phyloP scores from a whole-genome alignment of 2,797 vertebrate genomes.

The Acipenser transmontanus region DNA sequence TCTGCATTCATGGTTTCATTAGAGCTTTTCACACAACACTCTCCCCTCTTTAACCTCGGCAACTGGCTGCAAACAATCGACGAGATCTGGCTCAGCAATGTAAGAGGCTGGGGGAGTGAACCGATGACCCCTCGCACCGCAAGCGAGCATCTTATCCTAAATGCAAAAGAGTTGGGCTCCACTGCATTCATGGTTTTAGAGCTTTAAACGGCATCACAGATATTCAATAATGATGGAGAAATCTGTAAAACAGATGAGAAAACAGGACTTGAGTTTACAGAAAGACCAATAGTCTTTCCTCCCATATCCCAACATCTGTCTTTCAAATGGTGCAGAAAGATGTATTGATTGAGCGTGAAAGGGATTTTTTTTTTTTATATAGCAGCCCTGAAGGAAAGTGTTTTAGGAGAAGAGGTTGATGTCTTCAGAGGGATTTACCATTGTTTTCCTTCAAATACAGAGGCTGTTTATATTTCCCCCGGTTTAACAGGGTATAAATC shows the following conservation, averaged over 20 bases:
- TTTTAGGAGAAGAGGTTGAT: not conserved
- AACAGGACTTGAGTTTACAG: not conserved
- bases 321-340: not conserved
- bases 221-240: no score
- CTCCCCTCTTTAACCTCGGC: no score
- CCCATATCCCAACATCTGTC: constrained; percentile 2
- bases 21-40: no score
- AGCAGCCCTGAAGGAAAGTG: not conserved
- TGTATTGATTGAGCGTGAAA: not conserved
- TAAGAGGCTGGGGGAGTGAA: no score
- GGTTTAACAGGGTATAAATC: not conserved
- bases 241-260: not conserved
- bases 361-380: not conserved
- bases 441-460: constrained; percentile 5
- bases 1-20: no score
- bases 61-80: no score
- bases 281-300: not conserved
- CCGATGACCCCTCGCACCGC: no score
- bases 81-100: no score
- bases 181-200: no score
- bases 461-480: not conserved
- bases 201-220: no score
- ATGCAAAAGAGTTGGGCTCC: no score
- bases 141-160: no score
- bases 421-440: not conserved